Base-by-base conservation (phyloP, 2,888 invertebrate genomes). In the Cenopis cana region DNA sequence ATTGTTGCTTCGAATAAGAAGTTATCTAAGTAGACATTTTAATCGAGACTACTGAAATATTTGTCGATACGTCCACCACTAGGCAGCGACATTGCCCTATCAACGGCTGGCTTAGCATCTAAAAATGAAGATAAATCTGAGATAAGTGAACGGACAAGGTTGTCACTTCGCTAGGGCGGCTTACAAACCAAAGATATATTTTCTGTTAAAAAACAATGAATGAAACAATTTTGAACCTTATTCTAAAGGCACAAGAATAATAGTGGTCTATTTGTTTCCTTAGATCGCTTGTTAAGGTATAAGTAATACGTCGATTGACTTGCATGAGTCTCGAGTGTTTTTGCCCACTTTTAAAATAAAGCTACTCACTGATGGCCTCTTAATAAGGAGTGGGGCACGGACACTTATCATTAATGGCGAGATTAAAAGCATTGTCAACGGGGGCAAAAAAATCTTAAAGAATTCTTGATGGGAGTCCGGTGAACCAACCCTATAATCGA, bases 391-490 rank as follows among this genome's bases (percentile, higher is more conserved):
- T 72, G 74, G 75, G 76, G 77, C 80, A 79, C 75, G 71, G 76
- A 78, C 76, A 75, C 74, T 76, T 82, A 82, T 85, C 85, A 80
- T 82, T 85, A 85, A 81, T 79, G 81, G 78, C 60, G 76, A 75
- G 80, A 82, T 82, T 79, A 80, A 78, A 76, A 66, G 73, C 73
- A 69, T 73, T 73, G 73, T 73, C 65, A 61, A 67, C 66, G 66
- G 71, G 71, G 61, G 61, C 71, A 71, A 71, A 71, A 71, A 71
- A 66, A 67, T 71, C 50, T 5, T 55, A 38, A 61, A 60, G 67
- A 61, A 67, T 71, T 66, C 24, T 29, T 67, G 49, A 61, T 71
- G 55, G 60, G 49, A 71, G 70, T 54, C 61, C 49, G 66, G 70
- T 55, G 67, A 52, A 60, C 59, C 59, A 46, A 55, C 66, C 54